These are phyloP conservation scores for Medauroidea extradentata DNA, from an alignment of 1,140 invertebrate genomes.

Conservation along the genomic window DNA sequence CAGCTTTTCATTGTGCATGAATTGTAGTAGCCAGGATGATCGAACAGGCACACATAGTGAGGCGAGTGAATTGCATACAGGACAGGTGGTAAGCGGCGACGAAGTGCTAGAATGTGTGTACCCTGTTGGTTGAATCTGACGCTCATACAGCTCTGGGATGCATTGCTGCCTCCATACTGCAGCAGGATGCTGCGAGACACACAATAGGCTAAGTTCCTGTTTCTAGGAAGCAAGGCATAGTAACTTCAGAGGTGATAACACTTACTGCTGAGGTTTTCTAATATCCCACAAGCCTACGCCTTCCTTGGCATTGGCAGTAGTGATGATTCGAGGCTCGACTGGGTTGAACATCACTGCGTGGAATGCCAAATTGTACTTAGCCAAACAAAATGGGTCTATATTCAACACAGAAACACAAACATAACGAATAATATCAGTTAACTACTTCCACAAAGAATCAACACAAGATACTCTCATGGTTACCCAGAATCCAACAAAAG, in stretches of 20 bases:
- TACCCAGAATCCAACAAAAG: no score
- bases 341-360: slow-evolving; percentile 92
- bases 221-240: background rate
- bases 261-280: slow-evolving; percentile 74
- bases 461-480: no score
- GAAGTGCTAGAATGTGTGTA: slow-evolving; percentile 71
- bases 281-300: slow-evolving; percentile 87
- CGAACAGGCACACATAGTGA: slow-evolving; percentile 75
- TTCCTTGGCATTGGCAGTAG: slow-evolving; percentile 84
- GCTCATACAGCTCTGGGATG: slow-evolving; percentile 81
- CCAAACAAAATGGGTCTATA: slow-evolving; percentile 58
- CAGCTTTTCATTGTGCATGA: slow-evolving; percentile 97
- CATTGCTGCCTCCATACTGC: slow-evolving; percentile 64
- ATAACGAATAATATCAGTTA: no score
- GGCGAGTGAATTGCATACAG: slow-evolving; percentile 67
- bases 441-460: no score
- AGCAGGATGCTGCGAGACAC: slow-evolving; percentile 41
- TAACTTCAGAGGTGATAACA: slow-evolving; percentile 16
- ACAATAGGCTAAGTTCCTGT: background rate
- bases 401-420: no score
- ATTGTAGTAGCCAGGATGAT: slow-evolving; percentile 89
- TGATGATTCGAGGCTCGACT: slow-evolving; percentile 70
- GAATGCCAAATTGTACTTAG: slow-evolving; percentile 67
- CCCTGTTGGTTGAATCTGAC: slow-evolving; percentile 82
- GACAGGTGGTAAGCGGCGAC: slow-evolving; percentile 77